A percentile compares a stretch with the other conserved stretches of the same genome.
Evolutionary conservation across 2,113 vertebrate species (phyloP).

Genomic region (Chiloscyllium plagiosum): DNA sequence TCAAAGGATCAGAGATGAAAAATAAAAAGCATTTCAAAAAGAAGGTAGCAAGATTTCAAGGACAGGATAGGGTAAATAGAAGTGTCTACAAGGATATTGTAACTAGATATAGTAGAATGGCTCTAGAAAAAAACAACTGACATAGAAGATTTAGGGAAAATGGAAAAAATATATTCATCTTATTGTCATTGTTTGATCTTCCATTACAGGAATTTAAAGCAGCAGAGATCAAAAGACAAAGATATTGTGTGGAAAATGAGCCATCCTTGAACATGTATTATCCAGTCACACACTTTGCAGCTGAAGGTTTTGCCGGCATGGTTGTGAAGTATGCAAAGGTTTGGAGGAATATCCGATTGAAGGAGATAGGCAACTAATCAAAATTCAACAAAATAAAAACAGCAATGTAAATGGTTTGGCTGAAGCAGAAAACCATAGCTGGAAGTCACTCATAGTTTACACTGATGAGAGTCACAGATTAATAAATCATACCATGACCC

Average conservation of each 20-base stretch:
- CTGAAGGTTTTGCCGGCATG: background rate
- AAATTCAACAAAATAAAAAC: background rate
- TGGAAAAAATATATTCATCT: background rate
- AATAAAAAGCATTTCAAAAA: background rate
- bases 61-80: background rate
- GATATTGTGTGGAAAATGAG: background rate
- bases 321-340: background rate
- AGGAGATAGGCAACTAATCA: background rate
- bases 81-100: background rate
- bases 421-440: background rate
- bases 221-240: conserved; percentile 18
- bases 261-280: background rate
- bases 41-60: background rate
- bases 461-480: background rate
- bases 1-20: background rate
- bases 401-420: background rate
- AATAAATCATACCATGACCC: background rate
- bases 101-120: background rate
- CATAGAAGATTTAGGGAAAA: background rate
- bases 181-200: conserved; percentile 32
- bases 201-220: background rate
- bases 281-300: background rate
- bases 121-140: background rate
- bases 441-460: background rate
- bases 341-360: background rate